phyloP scores from a whole-genome alignment of 2,113 vertebrate species.

The Toxostoma redivivum region DNA sequence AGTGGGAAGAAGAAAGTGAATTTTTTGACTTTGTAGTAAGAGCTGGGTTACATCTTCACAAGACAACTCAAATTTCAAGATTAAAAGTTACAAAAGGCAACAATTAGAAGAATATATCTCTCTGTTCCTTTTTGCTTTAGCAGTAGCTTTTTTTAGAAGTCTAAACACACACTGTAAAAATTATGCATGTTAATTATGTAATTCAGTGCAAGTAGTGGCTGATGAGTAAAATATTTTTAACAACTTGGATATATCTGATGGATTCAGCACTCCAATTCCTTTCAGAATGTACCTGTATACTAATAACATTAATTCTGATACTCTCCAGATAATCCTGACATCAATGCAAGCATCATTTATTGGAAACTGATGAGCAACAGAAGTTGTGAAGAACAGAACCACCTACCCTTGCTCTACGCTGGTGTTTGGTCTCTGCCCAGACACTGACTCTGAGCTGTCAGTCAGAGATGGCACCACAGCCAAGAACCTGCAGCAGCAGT shows the following conservation, averaged over 20 bases:
- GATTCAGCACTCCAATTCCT: neutral
- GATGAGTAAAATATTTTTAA: neutral
- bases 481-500: slow-evolving; percentile 83
- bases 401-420: slow-evolving; percentile 96
- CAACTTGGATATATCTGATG: neutral
- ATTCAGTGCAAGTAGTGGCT: neutral
- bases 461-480: slow-evolving; percentile 96
- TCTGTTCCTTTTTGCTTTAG: neutral
- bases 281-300: neutral
- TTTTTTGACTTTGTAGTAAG: neutral
- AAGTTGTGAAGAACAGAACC: neutral
- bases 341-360: neutral
- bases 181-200: neutral
- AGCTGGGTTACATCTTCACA: neutral
- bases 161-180: neutral
- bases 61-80: neutral
- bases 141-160: neutral
- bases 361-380: neutral
- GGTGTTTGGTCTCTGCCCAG: slow-evolving; percentile 96
- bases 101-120: neutral
- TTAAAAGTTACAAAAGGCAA: neutral
- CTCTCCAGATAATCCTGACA: neutral
- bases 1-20: neutral
- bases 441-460: slow-evolving; percentile 96
- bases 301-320: fast-evolving